Evolutionary conservation across 2,113 vertebrate species (phyloP).

Genomic region (Greenwoodochromis staneri): DNA sequence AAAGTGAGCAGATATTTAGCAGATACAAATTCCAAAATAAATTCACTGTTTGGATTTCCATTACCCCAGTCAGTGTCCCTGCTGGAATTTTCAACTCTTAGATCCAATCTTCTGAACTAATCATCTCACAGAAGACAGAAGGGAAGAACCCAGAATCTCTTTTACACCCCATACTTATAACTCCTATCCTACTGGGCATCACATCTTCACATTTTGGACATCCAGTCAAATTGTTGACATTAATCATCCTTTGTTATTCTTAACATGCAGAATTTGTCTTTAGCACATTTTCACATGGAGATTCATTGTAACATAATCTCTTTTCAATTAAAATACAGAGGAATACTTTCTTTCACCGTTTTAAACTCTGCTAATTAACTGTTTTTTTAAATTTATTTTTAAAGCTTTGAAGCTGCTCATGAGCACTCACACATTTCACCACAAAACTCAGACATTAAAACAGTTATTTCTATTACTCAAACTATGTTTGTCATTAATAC

Average conservation of each 20-base stretch:
- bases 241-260: not conserved
- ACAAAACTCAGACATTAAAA: accelerated
- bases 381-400: not conserved
- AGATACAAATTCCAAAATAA: not conserved
- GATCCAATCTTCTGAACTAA: not conserved
- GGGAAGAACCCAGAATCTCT: accelerated
- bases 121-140: not conserved
- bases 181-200: accelerated
- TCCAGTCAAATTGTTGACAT: not conserved
- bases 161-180: accelerated
- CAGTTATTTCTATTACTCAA: accelerated
- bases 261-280: accelerated
- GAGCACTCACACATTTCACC: not conserved
- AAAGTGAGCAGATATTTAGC: not conserved
- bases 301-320: not conserved
- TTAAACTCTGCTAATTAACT: not conserved
- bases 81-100: not conserved
- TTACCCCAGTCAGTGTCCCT: accelerated
- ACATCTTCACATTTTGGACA: not conserved
- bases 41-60: not conserved
- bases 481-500: not conserved
- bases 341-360: accelerated
- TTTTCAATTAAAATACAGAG: not conserved
- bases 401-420: not conserved
- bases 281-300: accelerated